Base-by-base conservation (phyloP, 2,113 vertebrate species). In the Cairina moschata region DNA sequence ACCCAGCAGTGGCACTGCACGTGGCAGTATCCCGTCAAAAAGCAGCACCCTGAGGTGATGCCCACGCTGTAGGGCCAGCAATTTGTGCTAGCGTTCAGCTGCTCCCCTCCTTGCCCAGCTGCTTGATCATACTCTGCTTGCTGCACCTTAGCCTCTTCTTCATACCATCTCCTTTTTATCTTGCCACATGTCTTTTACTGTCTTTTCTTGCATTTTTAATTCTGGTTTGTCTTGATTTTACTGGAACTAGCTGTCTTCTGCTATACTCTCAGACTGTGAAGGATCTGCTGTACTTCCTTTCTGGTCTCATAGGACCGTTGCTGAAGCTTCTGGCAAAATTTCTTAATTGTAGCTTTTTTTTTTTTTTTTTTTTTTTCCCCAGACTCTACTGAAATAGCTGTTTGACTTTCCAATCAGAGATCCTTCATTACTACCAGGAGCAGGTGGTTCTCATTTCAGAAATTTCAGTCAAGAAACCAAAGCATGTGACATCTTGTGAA, bases 371-470 rank as follows among this genome's bases (percentile, higher is more conserved):
- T 18, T 10, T 1, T 2, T 40, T 36, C 31, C 32, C 17, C 46
- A 55, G 50, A 85, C 81, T 92, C 42, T 79, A 69, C 87, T 63
- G 62, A 88, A 97, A 93, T 89, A 82, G 60, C 84, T 79, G 44
- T 36, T 93, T 83, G 90, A 76, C 79, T 95, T 91, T 83, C 88
- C 88, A 93, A 13, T 52, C 75, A 65, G 85, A 88, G 71, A 79
- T 79, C 83, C 66, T 83, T 71, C 77, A 17, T 82, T 91, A 91
- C 77, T 89, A 92, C 56, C 69, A 72, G 77, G 52, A 95, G 86
- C 95, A 93, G 94, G 94, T 95, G 94, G 93, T 89, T 96, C 89
- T 93, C 4, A 44, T 95, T 92, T 93, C 81, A 93, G 81, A 93
- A 89, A 79, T 89, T 73, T 90, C 89, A 87, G 77, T 91, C 81